Percentiles rank a stretch among this genome's conserved stretches.
These are phyloP conservation scores for Cosmia trapezina DNA, from an alignment of 2,888 invertebrate genomes.

Conservation along the genomic window DNA sequence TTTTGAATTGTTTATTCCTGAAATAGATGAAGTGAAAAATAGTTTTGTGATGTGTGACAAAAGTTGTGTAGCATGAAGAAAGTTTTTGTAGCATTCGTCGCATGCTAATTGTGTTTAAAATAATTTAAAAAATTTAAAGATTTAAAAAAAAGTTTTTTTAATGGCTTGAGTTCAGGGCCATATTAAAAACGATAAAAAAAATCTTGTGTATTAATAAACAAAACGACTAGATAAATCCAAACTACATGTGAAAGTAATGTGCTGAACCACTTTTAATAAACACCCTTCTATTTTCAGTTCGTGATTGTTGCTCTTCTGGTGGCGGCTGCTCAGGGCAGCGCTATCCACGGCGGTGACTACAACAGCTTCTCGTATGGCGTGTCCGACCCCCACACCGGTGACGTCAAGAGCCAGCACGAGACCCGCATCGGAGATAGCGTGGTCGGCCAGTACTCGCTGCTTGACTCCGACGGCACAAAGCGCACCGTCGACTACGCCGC, in stretches of 20 bases:
- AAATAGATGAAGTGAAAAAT: slow-evolving; percentile 6
- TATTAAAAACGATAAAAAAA: too few species aligned
- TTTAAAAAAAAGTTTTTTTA: too few species aligned
- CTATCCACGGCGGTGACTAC: slow-evolving; percentile 82
- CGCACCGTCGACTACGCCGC: slow-evolving; percentile 92
- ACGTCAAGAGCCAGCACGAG: slow-evolving; percentile 91
- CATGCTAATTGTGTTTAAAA: neutral
- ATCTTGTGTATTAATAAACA: too few species aligned
- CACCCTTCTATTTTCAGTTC: slow-evolving; percentile 79
- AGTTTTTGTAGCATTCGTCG: too few species aligned
- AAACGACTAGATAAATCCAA: too few species aligned
- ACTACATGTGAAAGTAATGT: neutral
- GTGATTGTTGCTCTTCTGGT: slow-evolving; percentile 85
- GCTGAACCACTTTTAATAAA: neutral
- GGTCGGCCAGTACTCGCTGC: slow-evolving; percentile 87
- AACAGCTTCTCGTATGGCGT: slow-evolving; percentile 87
- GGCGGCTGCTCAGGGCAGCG: slow-evolving; percentile 85
- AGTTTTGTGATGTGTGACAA: neutral
- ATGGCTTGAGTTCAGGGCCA: too few species aligned
- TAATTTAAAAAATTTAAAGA: too few species aligned
- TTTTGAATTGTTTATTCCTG: slow-evolving; percentile 8
- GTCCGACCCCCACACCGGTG: slow-evolving; percentile 87
- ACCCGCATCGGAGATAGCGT: slow-evolving; percentile 92
- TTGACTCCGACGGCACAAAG: slow-evolving; percentile 91
- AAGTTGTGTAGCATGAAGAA: neutral